Evolutionary conservation across 2,113 vertebrate species (phyloP).

Genomic region (Bungarus multicinctus): DNA sequence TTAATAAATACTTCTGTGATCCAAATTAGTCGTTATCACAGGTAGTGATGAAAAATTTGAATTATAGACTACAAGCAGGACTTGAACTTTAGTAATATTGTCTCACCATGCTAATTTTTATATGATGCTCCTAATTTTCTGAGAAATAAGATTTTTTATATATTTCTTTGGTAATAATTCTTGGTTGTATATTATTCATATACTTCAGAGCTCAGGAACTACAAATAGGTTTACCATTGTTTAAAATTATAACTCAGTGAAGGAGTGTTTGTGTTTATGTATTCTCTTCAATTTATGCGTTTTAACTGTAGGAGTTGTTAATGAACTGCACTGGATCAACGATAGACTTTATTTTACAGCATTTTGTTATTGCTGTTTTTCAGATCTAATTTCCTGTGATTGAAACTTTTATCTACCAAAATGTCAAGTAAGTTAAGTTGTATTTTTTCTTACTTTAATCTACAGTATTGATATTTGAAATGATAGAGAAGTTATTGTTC

Average conservation of each 20-base stretch:
- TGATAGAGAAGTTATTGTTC: neutral
- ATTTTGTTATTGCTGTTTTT: slow-evolving; percentile 69
- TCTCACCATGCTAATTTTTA: neutral
- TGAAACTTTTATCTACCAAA: slow-evolving; percentile 77
- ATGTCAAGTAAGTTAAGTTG: slow-evolving; percentile 83
- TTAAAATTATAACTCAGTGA: neutral
- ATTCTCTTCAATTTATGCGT: neutral
- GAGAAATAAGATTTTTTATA: neutral
- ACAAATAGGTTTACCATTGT: neutral
- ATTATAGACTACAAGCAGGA: neutral
- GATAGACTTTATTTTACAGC: slow-evolving; percentile 15
- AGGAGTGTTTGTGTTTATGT: neutral
- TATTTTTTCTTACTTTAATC: slow-evolving; percentile 15
- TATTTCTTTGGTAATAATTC: neutral
- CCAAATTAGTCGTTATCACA: neutral
- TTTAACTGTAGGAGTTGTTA: neutral
- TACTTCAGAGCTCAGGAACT: neutral
- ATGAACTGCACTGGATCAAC: neutral
- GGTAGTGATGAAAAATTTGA: neutral
- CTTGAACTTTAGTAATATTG: neutral
- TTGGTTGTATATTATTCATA: neutral
- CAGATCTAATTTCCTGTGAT: slow-evolving; percentile 76
- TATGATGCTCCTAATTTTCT: neutral
- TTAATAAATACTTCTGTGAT: neutral
- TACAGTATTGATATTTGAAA: neutral